Conservation (phyloP, 2,888 invertebrate genomes). For the Spilarctia lutea region DNA sequence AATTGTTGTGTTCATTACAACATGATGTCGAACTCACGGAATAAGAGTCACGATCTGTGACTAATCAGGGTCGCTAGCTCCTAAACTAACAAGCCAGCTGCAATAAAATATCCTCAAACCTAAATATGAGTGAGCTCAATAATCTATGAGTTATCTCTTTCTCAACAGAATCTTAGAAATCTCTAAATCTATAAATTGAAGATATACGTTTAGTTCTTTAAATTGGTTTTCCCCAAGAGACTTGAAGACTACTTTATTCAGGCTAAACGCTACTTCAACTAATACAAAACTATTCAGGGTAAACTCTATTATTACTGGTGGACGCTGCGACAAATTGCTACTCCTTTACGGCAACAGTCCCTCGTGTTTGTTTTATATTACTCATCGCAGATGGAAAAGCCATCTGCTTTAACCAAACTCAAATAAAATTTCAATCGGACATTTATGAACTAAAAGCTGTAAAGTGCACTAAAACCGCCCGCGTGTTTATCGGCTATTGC, state of each 20-base stretch:
- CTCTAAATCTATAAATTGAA: not conserved
- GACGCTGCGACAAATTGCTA: constrained; percentile 9
- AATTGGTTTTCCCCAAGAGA: not conserved
- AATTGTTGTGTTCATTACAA: no score
- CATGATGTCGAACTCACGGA: no score
- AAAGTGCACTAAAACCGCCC: not conserved
- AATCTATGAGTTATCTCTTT: not conserved
- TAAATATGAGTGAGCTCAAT: not conserved
- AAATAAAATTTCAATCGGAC: not conserved
- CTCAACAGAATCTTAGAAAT: not conserved
- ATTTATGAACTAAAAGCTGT: not conserved
- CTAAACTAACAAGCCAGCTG: not conserved
- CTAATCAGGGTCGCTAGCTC: no score
- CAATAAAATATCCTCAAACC: not conserved
- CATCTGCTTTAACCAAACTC: not conserved
- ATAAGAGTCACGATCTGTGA: no score
- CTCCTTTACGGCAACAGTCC: not conserved
- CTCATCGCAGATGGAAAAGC: not conserved
- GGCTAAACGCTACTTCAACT: constrained; percentile 5
- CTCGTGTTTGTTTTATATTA: constrained; percentile 7
- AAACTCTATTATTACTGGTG: constrained; percentile 7
- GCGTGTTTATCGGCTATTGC: no score
- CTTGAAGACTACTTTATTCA: not conserved
- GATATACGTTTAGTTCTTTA: not conserved
- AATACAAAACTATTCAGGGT: constrained; percentile 3